Evolutionary conservation across 1,140 invertebrate genomes (phyloP).

Genomic region (Plodia interpunctella): DNA sequence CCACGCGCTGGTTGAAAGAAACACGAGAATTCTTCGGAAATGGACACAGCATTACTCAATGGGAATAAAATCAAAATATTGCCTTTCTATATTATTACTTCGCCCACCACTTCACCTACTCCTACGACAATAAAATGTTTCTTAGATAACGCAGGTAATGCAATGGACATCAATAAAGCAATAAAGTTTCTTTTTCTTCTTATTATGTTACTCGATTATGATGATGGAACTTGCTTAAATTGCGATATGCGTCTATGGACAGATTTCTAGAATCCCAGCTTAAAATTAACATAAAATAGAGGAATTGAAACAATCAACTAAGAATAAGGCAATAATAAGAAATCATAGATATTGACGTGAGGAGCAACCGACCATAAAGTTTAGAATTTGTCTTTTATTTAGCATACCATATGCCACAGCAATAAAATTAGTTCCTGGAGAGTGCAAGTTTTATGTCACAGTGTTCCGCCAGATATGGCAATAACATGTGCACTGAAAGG

Average conservation of each 20-base stretch:
- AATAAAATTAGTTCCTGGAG: neutral
- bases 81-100: neutral
- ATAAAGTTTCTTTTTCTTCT: too few species aligned
- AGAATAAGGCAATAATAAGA: too few species aligned
- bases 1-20: too few species aligned
- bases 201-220: too few species aligned
- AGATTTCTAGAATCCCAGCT: too few species aligned
- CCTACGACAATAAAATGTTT: neutral
- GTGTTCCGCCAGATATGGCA: conserved; percentile 1
- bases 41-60: too few species aligned
- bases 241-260: too few species aligned
- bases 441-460: neutral
- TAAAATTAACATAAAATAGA: too few species aligned
- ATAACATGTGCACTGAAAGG: neutral
- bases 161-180: neutral
- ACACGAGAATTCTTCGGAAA: too few species aligned
- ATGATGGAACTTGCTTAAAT: too few species aligned
- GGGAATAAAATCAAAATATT: neutral
- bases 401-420: neutral
- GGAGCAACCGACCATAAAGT: neutral
- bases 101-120: neutral
- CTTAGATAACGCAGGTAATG: neutral
- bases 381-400: neutral
- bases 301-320: too few species aligned
- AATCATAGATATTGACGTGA: neutral